phyloP scores from a whole-genome alignment of 1,140 invertebrate species.

The Atta colombica region DNA sequence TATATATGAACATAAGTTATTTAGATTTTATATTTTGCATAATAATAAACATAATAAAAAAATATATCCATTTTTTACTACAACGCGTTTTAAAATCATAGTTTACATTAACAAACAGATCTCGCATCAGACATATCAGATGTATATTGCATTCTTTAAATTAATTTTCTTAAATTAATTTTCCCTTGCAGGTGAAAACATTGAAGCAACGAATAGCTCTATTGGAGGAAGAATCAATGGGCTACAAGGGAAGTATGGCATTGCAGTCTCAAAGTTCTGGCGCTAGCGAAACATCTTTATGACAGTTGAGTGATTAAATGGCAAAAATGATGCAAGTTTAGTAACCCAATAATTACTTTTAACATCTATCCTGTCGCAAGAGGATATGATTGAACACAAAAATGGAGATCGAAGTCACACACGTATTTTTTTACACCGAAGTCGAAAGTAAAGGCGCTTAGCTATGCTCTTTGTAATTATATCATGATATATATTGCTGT shows the following conservation, averaged over 20 bases:
- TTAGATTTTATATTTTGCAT: neutral
- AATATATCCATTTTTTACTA: neutral
- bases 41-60: neutral
- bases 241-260: constrained; percentile 78
- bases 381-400: neutral
- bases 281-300: constrained; percentile 83
- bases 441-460: constrained; percentile 69
- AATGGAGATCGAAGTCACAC: constrained; percentile 72
- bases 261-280: constrained; percentile 82
- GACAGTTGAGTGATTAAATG: constrained; percentile 77
- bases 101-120: neutral
- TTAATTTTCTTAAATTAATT: constrained; percentile 18
- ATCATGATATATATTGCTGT: constrained; percentile 55
- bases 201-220: constrained; percentile 80
- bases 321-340: constrained; percentile 55
- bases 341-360: constrained; percentile 64
- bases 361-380: constrained; percentile 57
- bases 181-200: constrained; percentile 77
- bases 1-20: neutral
- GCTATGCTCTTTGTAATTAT: constrained; percentile 76
- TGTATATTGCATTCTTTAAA: neutral
- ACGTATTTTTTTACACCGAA: constrained; percentile 81
- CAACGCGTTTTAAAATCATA: neutral
- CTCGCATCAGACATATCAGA: neutral
- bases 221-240: constrained; percentile 78